Percentiles rank a stretch among this genome's conserved stretches.
phyloP scores from a whole-genome alignment of 2,797 vertebrate species.

The Distichodus sexfasciatus region DNA sequence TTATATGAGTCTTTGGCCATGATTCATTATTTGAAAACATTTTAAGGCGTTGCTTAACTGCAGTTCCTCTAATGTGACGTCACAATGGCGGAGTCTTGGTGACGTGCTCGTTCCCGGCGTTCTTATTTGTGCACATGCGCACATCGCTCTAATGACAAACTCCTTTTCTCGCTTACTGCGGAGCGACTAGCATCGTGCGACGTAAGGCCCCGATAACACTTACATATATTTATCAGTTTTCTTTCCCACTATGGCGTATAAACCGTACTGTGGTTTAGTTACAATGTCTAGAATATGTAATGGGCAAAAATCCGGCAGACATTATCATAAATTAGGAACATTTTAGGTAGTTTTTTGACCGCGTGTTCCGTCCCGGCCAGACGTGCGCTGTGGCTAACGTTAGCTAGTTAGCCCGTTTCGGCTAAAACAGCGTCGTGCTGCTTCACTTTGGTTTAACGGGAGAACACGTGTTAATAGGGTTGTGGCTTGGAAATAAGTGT shows the following conservation, averaged over 20 bases:
- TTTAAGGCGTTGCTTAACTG: too few relatives aligned
- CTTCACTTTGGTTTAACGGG: neutral
- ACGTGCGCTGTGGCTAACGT: neutral
- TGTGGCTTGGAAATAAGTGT: too few relatives aligned
- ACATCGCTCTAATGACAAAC: neutral
- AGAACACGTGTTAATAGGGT: too few relatives aligned
- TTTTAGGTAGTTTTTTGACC: neutral
- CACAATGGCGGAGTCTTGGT: neutral
- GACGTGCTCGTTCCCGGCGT: slow-evolving; percentile 36
- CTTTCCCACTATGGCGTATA: neutral
- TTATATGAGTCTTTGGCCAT: too few relatives aligned
- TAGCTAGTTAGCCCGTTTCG: neutral
- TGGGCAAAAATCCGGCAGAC: neutral
- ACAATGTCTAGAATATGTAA: neutral
- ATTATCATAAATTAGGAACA: neutral
- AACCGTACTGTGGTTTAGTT: rapidly evolving
- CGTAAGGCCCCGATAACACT: slow-evolving; percentile 60
- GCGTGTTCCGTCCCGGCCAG: neutral
- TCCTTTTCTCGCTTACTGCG: slow-evolving; percentile 74
- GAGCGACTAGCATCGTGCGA: slow-evolving; percentile 70
- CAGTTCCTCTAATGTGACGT: too few relatives aligned
- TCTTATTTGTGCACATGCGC: slow-evolving; percentile 71
- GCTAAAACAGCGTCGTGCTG: neutral
- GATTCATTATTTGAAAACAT: too few relatives aligned
- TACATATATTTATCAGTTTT: neutral